Evolutionary conservation across 2,797 vertebrate species (phyloP).

Genomic region (Smutsia temminckii): DNA sequence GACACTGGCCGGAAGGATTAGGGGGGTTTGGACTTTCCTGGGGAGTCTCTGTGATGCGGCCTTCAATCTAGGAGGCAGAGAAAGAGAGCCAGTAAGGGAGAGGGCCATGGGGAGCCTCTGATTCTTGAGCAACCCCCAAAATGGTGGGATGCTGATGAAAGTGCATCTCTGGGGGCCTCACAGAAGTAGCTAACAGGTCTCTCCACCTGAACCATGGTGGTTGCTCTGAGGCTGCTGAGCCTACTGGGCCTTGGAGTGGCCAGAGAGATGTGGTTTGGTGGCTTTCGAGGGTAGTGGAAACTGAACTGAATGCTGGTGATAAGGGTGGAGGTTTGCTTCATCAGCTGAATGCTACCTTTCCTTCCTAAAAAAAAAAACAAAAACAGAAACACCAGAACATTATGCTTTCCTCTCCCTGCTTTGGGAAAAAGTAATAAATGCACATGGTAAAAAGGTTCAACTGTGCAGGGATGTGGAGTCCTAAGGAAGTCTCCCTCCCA

Average conservation of each 20-base stretch:
- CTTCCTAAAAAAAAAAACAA: constrained; percentile 1
- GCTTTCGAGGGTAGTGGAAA: background rate
- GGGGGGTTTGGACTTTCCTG: constrained; percentile 87
- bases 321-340: background rate
- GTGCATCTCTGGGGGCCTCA: background rate
- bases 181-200: background rate
- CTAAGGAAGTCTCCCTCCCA: background rate
- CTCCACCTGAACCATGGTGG: background rate
- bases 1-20: constrained; percentile 94
- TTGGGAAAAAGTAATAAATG: background rate
- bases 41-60: constrained; percentile 81
- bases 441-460: constrained; percentile 23
- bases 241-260: background rate
- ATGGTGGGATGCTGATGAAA: background rate
- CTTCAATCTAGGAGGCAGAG: constrained; percentile 90
- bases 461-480: background rate
- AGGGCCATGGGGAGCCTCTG: background rate
- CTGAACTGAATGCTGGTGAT: background rate
- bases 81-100: constrained; percentile 19
- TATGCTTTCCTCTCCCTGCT: background rate
- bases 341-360: background rate
- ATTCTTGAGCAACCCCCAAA: background rate
- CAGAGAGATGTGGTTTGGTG: background rate
- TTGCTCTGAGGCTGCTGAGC: background rate
- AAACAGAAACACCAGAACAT: background rate